Evolutionary conservation across 2,888 invertebrate genomes (phyloP).

Genomic region (Drosophila multiciliata): DNA sequence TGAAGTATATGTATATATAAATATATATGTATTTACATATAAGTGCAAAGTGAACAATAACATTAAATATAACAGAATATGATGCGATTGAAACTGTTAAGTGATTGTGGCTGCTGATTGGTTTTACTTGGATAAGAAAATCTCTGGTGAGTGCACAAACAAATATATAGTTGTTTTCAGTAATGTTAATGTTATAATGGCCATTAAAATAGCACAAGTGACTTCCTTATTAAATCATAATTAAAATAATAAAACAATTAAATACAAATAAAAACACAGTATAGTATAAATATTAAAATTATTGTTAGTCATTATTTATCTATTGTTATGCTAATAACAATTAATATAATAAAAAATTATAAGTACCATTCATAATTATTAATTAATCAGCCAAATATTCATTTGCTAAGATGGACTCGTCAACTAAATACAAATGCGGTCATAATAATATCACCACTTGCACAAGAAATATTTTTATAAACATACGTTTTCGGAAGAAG

Average conservation of each 20-base stretch:
- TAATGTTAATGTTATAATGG: not conserved
- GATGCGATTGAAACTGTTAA: conserved; percentile 37
- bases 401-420: not conserved
- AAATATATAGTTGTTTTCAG: not conserved
- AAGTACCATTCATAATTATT: not conserved
- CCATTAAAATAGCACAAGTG: not conserved
- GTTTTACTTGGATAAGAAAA: conserved; percentile 31
- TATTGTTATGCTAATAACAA: not conserved
- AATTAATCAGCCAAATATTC: not conserved
- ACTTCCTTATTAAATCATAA: not conserved
- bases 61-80: conserved; percentile 38
- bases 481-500: not conserved
- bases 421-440: not conserved
- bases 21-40: conserved; percentile 1
- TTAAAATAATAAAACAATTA: not conserved
- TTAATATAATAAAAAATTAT: not conserved
- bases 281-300: not conserved
- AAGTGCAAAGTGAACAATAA: conserved; percentile 33
- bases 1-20: conserved; percentile 4
- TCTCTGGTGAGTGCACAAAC: conserved; percentile 30
- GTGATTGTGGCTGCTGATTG: conserved; percentile 30
- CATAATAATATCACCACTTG: not conserved
- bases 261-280: not conserved
- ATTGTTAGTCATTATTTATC: not conserved
- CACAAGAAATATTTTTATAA: not conserved